Percentiles rank a stretch among this genome's conserved stretches.
Conservation (phyloP, 2,797 vertebrate genomes). For the Orientallactaga sibirica region DNA sequence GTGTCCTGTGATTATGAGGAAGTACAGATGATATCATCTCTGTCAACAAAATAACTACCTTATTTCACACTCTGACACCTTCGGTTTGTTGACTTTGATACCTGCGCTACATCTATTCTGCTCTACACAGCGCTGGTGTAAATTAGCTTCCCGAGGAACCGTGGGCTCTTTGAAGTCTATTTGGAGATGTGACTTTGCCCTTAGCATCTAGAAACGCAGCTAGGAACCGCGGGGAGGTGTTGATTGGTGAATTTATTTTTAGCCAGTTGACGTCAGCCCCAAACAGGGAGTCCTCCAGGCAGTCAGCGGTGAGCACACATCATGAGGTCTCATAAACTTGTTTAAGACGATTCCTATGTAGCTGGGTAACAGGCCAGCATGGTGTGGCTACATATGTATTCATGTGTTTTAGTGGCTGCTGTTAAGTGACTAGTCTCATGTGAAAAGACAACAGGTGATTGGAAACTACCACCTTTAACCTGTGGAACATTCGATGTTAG, state of each 20-base stretch:
- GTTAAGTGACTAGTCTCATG: constrained; percentile 49
- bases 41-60: constrained; percentile 72
- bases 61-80: constrained; percentile 75
- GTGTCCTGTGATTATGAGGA: constrained; percentile 60
- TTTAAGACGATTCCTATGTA: constrained; percentile 13
- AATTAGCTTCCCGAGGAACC: constrained; percentile 68
- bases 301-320: constrained; percentile 61
- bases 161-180: constrained; percentile 73
- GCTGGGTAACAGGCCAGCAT: background rate
- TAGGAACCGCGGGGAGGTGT: constrained; percentile 79
- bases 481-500: background rate
- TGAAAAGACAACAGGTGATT: background rate
- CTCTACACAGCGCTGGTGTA: constrained; percentile 59
- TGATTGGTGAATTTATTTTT: constrained; percentile 83
- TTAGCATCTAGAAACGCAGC: constrained; percentile 9
- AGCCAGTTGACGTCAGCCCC: constrained; percentile 76
- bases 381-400: background rate
- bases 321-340: constrained; percentile 64
- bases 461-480: background rate
- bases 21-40: constrained; percentile 61
- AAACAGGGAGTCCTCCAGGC: constrained; percentile 68
- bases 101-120: constrained; percentile 52
- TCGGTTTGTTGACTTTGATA: constrained; percentile 66
- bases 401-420: background rate
- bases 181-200: constrained; percentile 73